Conservation (phyloP, 2,113 vertebrate species). For the Leptobrachium ailaonicum region DNA sequence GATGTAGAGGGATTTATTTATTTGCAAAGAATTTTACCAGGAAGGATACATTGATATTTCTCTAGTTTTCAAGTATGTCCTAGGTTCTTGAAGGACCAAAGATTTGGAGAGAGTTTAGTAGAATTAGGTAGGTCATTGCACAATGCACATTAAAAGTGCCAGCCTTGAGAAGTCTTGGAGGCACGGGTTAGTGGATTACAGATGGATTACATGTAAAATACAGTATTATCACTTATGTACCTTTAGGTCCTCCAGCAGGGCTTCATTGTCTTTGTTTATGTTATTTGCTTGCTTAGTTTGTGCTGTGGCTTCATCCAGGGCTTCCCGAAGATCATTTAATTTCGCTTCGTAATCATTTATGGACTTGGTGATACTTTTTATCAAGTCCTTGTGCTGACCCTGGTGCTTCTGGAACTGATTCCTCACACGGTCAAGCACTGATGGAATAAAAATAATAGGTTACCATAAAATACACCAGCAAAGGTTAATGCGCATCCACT, state of each 20-base stretch:
- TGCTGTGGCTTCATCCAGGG: constrained; percentile 68
- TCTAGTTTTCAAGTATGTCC: too few relatives aligned
- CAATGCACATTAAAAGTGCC: too few relatives aligned
- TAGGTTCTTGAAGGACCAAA: too few relatives aligned
- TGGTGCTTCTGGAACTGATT: constrained; percentile 70
- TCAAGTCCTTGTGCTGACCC: constrained; percentile 68
- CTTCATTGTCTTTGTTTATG: constrained; percentile 77
- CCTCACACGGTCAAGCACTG: constrained; percentile 80
- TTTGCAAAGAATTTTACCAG: too few relatives aligned
- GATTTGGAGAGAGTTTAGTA: too few relatives aligned
- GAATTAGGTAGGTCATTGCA: too few relatives aligned
- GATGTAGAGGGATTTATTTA: too few relatives aligned
- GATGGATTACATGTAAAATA: background rate
- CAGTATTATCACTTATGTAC: constrained; percentile 60
- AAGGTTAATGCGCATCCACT: too few relatives aligned
- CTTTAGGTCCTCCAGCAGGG: constrained; percentile 72
- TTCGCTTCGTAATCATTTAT: constrained; percentile 77
- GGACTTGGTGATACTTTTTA: constrained; percentile 67
- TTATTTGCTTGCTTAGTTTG: constrained; percentile 74
- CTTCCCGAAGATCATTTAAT: constrained; percentile 74
- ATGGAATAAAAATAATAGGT: constrained; percentile 1
- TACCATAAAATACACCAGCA: background rate
- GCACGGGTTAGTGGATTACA: too few relatives aligned
- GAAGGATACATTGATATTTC: too few relatives aligned
- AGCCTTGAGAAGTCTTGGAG: too few relatives aligned